Conservation (phyloP, 2,888 invertebrate genomes). For the Fragum sueziense region DNA sequence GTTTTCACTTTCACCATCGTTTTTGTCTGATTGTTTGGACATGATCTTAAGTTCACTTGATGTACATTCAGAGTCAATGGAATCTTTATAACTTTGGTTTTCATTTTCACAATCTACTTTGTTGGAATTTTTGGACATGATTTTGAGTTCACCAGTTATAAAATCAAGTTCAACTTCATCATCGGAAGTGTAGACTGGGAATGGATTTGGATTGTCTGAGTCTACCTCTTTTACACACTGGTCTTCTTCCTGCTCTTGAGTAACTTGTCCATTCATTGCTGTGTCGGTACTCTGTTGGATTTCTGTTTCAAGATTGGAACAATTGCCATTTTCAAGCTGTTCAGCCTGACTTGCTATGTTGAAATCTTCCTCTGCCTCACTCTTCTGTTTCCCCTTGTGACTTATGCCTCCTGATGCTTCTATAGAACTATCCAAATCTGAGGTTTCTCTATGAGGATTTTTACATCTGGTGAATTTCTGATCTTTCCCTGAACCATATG, state of each 20-base stretch:
- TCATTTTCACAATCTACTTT: background rate
- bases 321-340: background rate
- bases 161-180: constrained; percentile 56
- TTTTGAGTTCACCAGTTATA: constrained; percentile 52
- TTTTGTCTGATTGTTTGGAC: too few relatives aligned
- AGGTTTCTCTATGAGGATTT: background rate
- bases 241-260: background rate
- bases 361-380: background rate
- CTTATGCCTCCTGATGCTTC: background rate
- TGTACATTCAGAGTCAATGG: too few relatives aligned
- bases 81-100: background rate
- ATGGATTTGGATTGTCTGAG: constrained; percentile 14
- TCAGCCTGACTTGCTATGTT: background rate
- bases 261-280: background rate
- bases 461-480: background rate
- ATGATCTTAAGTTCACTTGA: too few relatives aligned
- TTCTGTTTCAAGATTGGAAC: background rate
- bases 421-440: background rate
- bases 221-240: background rate
- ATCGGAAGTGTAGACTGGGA: constrained; percentile 44
- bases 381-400: background rate
- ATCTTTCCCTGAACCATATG: constrained; percentile 8
- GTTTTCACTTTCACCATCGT: too few relatives aligned
- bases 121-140: constrained; percentile 20
- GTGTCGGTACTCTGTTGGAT: background rate